Evolutionary conservation across 2,888 invertebrate genomes (phyloP), one percentile per base, ranked within the genome.

Genomic region (Drosophila gaucha): DNA sequence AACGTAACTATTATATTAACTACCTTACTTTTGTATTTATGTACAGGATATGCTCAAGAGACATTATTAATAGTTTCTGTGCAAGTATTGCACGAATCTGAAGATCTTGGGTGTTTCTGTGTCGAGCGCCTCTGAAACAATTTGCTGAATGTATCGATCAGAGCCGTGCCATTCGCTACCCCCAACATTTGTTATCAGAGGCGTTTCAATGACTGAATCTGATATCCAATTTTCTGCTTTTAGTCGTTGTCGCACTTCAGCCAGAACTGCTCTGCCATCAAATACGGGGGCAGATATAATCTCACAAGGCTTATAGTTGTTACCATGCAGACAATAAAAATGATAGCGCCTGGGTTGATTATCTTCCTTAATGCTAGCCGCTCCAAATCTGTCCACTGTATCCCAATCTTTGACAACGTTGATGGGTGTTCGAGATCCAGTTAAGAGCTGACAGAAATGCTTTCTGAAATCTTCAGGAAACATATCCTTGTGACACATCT

Each of bases 141-240:
- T n/a, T 5, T 38, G 31, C n/a, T 39, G 56, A n/a, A 67, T 57
- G 2, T 51, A 57, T 8, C 39, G 18, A 47, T 65, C 56, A 8
- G 8, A 28, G 12, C 12, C 3, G 20, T 14, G 6, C 2, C 31
- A 6, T 1, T 24, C 4, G 1, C 20, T 9, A 24, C 10, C 1
- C 3, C 1, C 10, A 18, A 8, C 1, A 14, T 65, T 56, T 3
- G 18, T 6, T 18, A 0, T 35, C 0, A 66, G 9, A 1, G 58
- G 66, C 10, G 41, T 47, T 31, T 66, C 47, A 9, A 67, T 49
- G 1, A 38, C 24, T 33, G 33, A 22, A 2, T 43, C 1, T 4
- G 67, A 49, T 44, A 66, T 43, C 67, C 58, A 67, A 10, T 67
- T 67, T 20, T 67, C 67, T 0, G 18, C 28, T 20, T 33, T 49